A percentile compares a stretch with the other conserved stretches of the same genome.
Evolutionary conservation across 2,113 vertebrate genomes (phyloP).

Genomic region (Brachyhypopomus occidentalis): DNA sequence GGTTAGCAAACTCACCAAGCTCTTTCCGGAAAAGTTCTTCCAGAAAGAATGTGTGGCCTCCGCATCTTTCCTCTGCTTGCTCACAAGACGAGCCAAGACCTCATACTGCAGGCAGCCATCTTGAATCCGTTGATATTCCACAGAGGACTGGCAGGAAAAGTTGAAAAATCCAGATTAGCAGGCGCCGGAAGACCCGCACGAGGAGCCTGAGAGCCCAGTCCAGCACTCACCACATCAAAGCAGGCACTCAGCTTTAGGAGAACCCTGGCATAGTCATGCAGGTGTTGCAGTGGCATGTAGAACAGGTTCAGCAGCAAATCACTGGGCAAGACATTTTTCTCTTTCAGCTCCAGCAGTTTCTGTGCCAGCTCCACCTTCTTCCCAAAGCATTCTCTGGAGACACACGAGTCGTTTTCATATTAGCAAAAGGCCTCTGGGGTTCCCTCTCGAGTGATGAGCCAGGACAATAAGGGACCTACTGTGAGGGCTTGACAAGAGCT

Average conservation of each 20-base stretch:
- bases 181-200: background rate
- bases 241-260: slow-evolving; percentile 91
- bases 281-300: slow-evolving; percentile 86
- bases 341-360: slow-evolving; percentile 77
- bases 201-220: background rate
- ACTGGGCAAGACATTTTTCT: slow-evolving; percentile 70
- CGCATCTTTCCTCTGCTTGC: slow-evolving; percentile 89
- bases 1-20: slow-evolving; percentile 74
- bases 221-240: slow-evolving; percentile 88
- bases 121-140: slow-evolving; percentile 88
- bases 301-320: slow-evolving; percentile 83
- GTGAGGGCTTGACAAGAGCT: slow-evolving; percentile 85
- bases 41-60: slow-evolving; percentile 90
- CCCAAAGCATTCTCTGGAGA: slow-evolving; percentile 83
- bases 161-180: background rate
- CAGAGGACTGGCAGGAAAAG: slow-evolving; percentile 70
- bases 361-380: slow-evolving; percentile 80
- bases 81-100: slow-evolving; percentile 79
- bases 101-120: slow-evolving; percentile 84
- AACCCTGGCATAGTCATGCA: slow-evolving; percentile 84
- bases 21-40: slow-evolving; percentile 91
- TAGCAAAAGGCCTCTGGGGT: background rate
- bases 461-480: slow-evolving; percentile 75
- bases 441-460: background rate
- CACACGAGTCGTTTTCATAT: background rate